Evolutionary conservation across 1,140 invertebrate species (phyloP), one percentile per base, ranked within the genome.

Genomic region (Drosophila fuyamai): DNA sequence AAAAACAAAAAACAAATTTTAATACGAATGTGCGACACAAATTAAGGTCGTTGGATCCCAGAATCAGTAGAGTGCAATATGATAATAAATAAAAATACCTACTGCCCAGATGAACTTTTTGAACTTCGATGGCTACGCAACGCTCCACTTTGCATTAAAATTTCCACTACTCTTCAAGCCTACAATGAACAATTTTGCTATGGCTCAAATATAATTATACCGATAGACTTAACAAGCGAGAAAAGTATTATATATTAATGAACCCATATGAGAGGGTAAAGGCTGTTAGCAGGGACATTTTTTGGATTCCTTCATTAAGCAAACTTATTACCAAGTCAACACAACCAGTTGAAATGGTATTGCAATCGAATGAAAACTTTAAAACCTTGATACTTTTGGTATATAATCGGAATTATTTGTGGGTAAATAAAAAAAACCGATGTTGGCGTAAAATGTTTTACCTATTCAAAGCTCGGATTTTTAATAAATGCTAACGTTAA

Each of bases 391-490:
- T 79, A 12, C 27, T 92, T 10, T 77, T 81, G 6, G 75, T 92
- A 18, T 92, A 93, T 50, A 72, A 92, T 56, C 58, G 68, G 4
- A 60, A 84, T 0, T 82, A 75, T 63, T 61, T 93, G 10, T 93
- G 89, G 89, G 68, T 58, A 3, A 38, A 46, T 7, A n/a, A 47
- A 75, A 35, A 7, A 63, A 2, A 50, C 81, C 1, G 55, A 81
- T 40, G 36, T 73, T 51, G 92, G 91, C 8, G 67, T 92, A 9
- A 73, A 79, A 50, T 93, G 92, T 51, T 93, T 93, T 58, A 84
- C 91, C 4, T 91, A 92, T 43, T 76, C 82, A 5, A 70, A 83
- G 27, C 73, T 86, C 57, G 84, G 83, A 0, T 62, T 80, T 18
- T 36, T 86, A 14, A 56, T 51, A 50, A 70, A 29, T n/a, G 80